Evolutionary conservation across 2,113 vertebrate genomes (phyloP).

Genomic region (Neodon shergylaensis): DNA sequence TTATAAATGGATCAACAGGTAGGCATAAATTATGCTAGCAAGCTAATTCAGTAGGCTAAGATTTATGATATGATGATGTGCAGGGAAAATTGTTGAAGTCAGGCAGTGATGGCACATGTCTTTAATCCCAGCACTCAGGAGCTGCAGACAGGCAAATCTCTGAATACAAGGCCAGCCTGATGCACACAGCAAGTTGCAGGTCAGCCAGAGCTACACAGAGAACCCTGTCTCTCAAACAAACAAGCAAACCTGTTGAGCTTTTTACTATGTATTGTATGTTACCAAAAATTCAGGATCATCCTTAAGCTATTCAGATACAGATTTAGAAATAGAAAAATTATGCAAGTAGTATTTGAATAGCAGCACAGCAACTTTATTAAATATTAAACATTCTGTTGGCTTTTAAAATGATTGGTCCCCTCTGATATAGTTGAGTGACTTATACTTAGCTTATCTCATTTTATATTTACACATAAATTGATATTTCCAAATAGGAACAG

Average conservation of each 20-base stretch:
- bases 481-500: background rate
- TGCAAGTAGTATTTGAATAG: background rate
- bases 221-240: background rate
- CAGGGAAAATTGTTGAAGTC: background rate
- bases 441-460: background rate
- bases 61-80: background rate
- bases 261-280: constrained; percentile 6
- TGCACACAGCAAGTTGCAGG: background rate
- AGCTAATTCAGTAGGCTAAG: constrained; percentile 11
- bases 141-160: background rate
- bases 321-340: background rate
- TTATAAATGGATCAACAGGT: background rate
- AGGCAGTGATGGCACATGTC: background rate
- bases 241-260: background rate
- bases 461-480: constrained; percentile 24
- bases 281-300: background rate
- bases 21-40: constrained; percentile 24
- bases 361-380: background rate
- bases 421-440: background rate
- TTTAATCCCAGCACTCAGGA: too few relatives aligned
- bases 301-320: background rate
- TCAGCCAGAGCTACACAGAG: background rate
- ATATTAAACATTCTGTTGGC: background rate
- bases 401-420: background rate
- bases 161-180: background rate